Percentiles rank a stretch among this genome's conserved stretches.
Evolutionary conservation across 1,140 invertebrate species (phyloP).

Genomic region (Drosophila nannoptera): DNA sequence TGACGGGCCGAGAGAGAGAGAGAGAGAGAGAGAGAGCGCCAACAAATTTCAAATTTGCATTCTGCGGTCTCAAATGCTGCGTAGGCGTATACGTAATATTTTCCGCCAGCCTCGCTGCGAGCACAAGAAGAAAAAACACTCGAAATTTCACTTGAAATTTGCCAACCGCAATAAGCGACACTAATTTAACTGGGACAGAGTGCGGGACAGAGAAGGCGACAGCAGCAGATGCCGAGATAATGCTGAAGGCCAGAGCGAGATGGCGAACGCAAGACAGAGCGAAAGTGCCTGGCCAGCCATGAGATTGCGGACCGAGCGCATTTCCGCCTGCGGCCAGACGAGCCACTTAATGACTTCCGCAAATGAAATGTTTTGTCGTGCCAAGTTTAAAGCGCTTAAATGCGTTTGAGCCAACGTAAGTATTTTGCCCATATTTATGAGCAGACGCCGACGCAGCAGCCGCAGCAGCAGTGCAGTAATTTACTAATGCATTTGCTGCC

Average conservation of each 20-base stretch:
- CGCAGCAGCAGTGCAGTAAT: constrained; percentile 48
- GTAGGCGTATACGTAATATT: constrained; percentile 73
- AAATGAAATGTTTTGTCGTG: constrained; percentile 67
- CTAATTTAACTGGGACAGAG: constrained; percentile 21
- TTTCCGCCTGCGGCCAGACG: constrained; percentile 44
- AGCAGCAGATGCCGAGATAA: no score
- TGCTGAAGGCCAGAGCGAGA: not conserved
- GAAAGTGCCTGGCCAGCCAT: constrained; percentile 35
- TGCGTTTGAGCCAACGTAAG: constrained; percentile 24
- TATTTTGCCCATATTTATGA: constrained; percentile 67
- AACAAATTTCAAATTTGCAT: constrained; percentile 63
- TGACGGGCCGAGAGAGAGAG: constrained; percentile 22
- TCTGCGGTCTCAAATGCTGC: constrained; percentile 45
- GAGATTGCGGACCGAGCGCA: constrained; percentile 44
- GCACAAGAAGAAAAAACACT: constrained; percentile 31
- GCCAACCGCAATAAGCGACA: constrained; percentile 45
- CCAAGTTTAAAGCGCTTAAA: constrained; percentile 68
- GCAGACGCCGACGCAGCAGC: constrained; percentile 4
- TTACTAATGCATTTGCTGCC: constrained; percentile 69
- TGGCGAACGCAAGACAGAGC: not conserved
- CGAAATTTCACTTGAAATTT: constrained; percentile 35
- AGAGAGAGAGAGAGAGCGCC: constrained; percentile 26
- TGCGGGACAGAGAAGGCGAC: not conserved
- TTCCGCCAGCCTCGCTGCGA: constrained; percentile 13
- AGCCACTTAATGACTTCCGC: constrained; percentile 75